Base-by-base conservation (phyloP, 30 jellyfish, hydroid and myxozoan genomes). In the Aurelia aurita complex sp. Pacific region DNA sequence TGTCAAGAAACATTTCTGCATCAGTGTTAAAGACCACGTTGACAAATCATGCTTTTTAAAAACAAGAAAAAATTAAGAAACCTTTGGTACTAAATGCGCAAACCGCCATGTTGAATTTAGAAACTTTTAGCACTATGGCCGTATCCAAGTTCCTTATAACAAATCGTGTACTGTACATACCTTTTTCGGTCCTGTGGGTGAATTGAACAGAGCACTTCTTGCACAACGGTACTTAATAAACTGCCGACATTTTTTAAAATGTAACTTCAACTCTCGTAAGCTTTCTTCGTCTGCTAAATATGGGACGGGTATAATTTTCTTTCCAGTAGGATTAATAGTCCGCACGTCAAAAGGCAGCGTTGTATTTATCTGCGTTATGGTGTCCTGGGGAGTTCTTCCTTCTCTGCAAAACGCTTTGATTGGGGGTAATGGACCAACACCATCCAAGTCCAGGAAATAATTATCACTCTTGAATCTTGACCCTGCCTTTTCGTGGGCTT, bases 391-490 rank as follows among this genome's bases (percentile, higher is more conserved):
- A 17, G 97, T 81, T 60, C 88, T 80, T 29, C 99, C 99, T 23
- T 69, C 83, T 17, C 96, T 97, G 74, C 99, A 94, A 43, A 89
- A 88, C 36, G 97, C 97, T 19, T 88, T 70, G 43, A 94, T 86
- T 12, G 99, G 97, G 1, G 76, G 90, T 83, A 89, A 77, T 55
- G 94, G 94, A 9, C 99, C 99, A 67, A 94, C 35, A 35, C 99
- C 99, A 89, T 94, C 99, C 89, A 94, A 33, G 57, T 94, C 99
- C 65, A 94, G 90, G 83, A 81, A 88, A 59, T 94, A 94, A 16
- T 85, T 96, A 67, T 94, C 99, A 79, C 91, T 94, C 69, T 85
- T 76, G 82, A 77, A 79, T n/a, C 96, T 43, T 10, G 82, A 95
- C 16, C 96, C 99, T 50, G 94, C 94, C 71, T 88, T 88, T 54